Conservation (phyloP, 2,113 vertebrate genomes). For the Leptocoma aspasia region DNA sequence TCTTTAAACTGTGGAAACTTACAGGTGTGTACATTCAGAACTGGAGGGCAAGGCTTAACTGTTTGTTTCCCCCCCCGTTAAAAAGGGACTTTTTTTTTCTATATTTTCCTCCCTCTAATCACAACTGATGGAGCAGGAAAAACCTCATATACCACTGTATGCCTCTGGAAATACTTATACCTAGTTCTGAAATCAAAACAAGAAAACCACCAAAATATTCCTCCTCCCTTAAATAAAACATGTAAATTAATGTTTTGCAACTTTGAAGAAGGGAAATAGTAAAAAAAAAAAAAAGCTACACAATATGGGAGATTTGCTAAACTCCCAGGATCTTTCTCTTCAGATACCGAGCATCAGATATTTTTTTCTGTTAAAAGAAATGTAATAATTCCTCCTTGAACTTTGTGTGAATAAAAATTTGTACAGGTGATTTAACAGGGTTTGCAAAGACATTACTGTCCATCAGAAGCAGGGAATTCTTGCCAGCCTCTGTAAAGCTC, state of each 20-base stretch:
- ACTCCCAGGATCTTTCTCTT: background rate
- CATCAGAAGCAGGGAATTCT: background rate
- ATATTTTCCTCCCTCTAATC: fast-evolving
- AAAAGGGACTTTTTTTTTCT: background rate
- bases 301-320: background rate
- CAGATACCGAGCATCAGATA: fast-evolving
- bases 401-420: background rate
- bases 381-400: background rate
- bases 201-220: background rate
- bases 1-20: background rate
- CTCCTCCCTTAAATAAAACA: background rate
- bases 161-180: background rate
- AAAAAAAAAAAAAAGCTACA: background rate
- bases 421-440: background rate
- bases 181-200: background rate
- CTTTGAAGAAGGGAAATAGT: background rate
- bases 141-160: background rate
- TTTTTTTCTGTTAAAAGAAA: background rate
- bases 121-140: background rate
- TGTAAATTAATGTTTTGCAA: background rate
- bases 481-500: background rate
- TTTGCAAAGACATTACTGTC: background rate
- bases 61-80: background rate
- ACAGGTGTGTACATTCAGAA: background rate
- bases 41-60: background rate